A percentile compares a stretch with the other conserved stretches of the same genome.
These are phyloP conservation scores for Anastrepha obliqua DNA, from an alignment of 1,140 invertebrate species.

Conservation along the genomic window DNA sequence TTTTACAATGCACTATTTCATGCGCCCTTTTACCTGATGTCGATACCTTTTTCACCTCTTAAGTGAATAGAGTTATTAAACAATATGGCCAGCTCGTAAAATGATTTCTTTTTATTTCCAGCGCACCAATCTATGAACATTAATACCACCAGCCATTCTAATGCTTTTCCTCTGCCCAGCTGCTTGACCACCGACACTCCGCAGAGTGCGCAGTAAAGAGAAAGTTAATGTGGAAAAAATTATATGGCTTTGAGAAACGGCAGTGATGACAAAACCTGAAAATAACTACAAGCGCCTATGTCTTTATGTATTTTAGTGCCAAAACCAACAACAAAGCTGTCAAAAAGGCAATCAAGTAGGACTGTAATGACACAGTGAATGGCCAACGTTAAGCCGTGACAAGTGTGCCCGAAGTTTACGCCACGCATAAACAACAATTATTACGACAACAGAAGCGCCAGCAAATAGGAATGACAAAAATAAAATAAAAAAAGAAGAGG, in stretches of 20 bases:
- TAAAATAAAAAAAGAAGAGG: no score
- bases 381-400: not conserved
- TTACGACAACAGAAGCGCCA: not conserved
- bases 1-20: no score
- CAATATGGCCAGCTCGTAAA: constrained; percentile 1
- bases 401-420: constrained; percentile 16
- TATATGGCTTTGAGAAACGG: not conserved
- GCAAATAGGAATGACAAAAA: no score
- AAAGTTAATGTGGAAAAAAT: not conserved
- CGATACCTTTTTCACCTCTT: not conserved
- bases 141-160: not conserved
- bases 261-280: not conserved
- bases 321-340: not conserved
- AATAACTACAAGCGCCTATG: not conserved
- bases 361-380: not conserved
- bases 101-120: not conserved
- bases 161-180: no score
- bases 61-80: constrained; percentile 15
- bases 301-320: not conserved
- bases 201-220: not conserved
- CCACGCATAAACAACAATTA: not conserved
- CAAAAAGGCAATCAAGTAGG: not conserved
- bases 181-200: not conserved
- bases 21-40: no score
- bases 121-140: not conserved